These are phyloP conservation scores for Temnothorax curvispinosus DNA, from an alignment of 1,140 invertebrate genomes.

Conservation along the genomic window DNA sequence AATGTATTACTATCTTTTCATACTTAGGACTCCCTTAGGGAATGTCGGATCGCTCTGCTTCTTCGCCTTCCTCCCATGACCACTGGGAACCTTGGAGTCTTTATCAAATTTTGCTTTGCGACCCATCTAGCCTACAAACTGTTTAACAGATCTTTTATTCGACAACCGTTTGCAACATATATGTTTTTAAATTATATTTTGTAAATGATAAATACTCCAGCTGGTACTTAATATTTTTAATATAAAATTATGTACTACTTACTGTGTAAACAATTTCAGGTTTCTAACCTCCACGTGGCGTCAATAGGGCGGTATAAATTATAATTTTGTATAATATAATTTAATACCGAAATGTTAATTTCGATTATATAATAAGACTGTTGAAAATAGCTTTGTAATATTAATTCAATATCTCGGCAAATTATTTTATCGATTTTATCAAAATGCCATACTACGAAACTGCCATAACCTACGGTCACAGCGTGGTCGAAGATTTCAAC, in stretches of 20 bases:
- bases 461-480: too few relatives aligned
- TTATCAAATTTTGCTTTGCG: slow-evolving; percentile 93
- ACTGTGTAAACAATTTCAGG: not conserved
- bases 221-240: not conserved
- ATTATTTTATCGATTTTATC: not conserved
- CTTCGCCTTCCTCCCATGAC: slow-evolving; percentile 93
- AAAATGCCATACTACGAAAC: not conserved
- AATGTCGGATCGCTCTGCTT: slow-evolving; percentile 93
- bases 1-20: slow-evolving; percentile 59
- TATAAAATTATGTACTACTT: not conserved
- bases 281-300: not conserved
- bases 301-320: not conserved
- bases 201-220: not conserved
- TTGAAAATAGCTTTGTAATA: not conserved
- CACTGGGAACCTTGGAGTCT: slow-evolving; percentile 88
- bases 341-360: not conserved
- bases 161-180: not conserved
- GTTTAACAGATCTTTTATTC: not conserved
- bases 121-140: slow-evolving; percentile 89
- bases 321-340: not conserved
- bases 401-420: not conserved
- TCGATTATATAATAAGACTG: not conserved
- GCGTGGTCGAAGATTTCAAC: not conserved
- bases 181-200: not conserved
- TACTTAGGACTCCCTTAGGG: slow-evolving; percentile 87